Base-by-base conservation (phyloP, 2,113 vertebrate genomes). In the Centropus unirufus region DNA sequence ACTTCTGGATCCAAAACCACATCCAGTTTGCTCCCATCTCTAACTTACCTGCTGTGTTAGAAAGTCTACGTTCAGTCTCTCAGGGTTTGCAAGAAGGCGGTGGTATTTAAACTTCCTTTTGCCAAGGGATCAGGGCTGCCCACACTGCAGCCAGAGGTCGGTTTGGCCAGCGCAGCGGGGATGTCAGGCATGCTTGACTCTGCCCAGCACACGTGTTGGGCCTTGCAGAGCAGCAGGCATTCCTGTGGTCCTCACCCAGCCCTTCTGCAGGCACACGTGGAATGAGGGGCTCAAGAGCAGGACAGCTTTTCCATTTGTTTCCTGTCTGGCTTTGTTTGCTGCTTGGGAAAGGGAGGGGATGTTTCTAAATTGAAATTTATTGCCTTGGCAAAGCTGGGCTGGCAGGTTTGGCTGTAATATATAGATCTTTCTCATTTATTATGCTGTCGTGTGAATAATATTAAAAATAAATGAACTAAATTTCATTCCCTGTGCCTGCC, bases 71-170 rank as follows among this genome's bases (percentile, higher is more conserved):
- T 27, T 7, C 54, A 12, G 0, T 3, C 27, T 27, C 0, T 6
- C 0, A 6, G 0, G 29, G 1, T 29, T 1, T 17, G 23, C 5
- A 1, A 3, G 14, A 3, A 22, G 52, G 32, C 18, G 46, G 0
- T 12, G 46, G 0, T 12, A 1, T 10, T 26, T 8, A 4, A 0
- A 0, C 19, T 32, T 27, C 3, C 18, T 34, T 26, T 11, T n/a
- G 46, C 90, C 14, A 1, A 3, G 62, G 14, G 51, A 10, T 23
- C 23, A 1, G 74, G 42, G 2, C 1, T n/a, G 52, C 42, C 0
- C 14, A 0, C 7, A 1, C n/a, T 3, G 2, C 36, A 23, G 70
- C 58, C 40, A 4, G 12, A 22, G 23, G 5, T 52, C 1, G 2
- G 8, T 11, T 26, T 61, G 68, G 30, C 19, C 2, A 14, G 74